Percentiles rank a stretch among this genome's conserved stretches.
These are phyloP conservation scores for Psilopogon haemacephalus DNA, from an alignment of 2,113 vertebrate species.

Conservation along the genomic window DNA sequence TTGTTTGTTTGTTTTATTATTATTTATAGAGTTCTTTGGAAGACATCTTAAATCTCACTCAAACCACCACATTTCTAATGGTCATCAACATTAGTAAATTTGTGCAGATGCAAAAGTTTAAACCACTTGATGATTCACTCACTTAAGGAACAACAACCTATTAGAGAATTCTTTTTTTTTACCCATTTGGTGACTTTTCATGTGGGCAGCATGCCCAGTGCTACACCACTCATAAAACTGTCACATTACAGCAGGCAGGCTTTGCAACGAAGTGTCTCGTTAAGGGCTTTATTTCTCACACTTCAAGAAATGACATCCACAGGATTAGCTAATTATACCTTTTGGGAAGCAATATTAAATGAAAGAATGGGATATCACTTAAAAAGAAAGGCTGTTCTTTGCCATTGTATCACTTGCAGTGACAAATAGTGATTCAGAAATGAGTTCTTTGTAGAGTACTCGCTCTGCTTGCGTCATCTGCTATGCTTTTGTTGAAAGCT, in stretches of 20 bases:
- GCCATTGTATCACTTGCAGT: background rate
- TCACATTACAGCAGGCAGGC: background rate
- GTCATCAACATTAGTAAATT: background rate
- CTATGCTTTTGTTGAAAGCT: background rate
- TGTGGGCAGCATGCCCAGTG: background rate
- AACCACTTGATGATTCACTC: background rate
- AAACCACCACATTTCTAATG: background rate
- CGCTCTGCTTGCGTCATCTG: accelerated
- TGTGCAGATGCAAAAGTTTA: background rate
- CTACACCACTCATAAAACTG: background rate
- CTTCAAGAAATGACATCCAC: conserved; percentile 1
- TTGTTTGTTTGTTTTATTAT: background rate
- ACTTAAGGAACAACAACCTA: background rate
- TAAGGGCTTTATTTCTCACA: background rate
- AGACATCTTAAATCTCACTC: background rate
- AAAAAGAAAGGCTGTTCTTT: background rate
- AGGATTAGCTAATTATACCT: background rate
- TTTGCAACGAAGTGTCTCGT: conserved; percentile 18
- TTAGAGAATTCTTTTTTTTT: background rate
- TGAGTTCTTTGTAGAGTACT: accelerated
- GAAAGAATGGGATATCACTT: background rate
- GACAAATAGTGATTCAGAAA: background rate
- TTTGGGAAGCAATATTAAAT: background rate
- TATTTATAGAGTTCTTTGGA: background rate
- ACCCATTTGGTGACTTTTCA: background rate